phyloP scores from a whole-genome alignment of 2,797 vertebrate species.

The Schizothorax lantsangensis region DNA sequence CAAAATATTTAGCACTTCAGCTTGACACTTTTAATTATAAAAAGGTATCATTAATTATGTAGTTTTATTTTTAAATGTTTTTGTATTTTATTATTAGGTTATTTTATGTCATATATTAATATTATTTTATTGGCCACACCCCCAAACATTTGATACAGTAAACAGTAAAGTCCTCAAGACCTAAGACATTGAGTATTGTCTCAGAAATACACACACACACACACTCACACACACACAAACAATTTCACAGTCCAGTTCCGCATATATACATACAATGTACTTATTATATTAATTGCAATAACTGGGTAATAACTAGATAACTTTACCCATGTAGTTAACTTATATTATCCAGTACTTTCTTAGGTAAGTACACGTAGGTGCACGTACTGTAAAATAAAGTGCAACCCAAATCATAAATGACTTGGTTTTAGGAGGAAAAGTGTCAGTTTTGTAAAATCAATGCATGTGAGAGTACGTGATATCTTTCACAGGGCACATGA shows the following conservation, averaged over 20 bases:
- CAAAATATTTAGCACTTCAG: no score
- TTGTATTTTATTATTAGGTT: background rate
- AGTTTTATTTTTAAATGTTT: background rate
- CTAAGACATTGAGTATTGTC: background rate
- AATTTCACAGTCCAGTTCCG: background rate
- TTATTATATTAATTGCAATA: no score
- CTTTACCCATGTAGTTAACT: background rate
- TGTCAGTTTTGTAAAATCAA: conserved; percentile 22
- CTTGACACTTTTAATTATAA: no score
- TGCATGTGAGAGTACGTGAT: conserved; percentile 20
- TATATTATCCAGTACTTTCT: background rate
- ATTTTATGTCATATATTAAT: background rate
- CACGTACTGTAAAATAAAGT: background rate
- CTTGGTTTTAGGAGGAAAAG: background rate
- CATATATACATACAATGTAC: background rate
- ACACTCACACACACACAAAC: no score
- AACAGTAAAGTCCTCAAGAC: no score
- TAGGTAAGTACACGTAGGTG: background rate
- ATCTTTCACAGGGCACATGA: conserved; percentile 28
- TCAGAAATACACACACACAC: no score
- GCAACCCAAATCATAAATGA: background rate
- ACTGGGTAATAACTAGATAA: no score
- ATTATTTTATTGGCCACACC: background rate
- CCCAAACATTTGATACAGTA: background rate
- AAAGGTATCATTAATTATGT: background rate